phyloP scores from a whole-genome alignment of 1,140 invertebrate genomes.

The Diprion similis region DNA sequence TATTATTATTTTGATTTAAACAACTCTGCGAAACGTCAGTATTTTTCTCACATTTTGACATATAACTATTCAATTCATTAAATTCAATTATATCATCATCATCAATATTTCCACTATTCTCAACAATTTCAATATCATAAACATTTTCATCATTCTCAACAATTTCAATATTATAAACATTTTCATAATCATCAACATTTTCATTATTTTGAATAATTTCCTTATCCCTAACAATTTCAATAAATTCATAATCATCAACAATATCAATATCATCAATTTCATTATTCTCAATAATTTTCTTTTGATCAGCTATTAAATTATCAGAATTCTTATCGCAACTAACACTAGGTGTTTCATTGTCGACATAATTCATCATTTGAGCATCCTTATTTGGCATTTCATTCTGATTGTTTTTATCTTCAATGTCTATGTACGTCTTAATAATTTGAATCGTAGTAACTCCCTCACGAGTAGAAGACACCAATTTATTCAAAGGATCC shows the following conservation, averaged over 20 bases:
- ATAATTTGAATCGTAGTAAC: not conserved
- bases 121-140: too few relatives aligned
- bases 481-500: not conserved
- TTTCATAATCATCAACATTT: not conserved
- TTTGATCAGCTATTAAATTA: too few relatives aligned
- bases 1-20: not conserved
- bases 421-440: not conserved
- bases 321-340: too few relatives aligned
- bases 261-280: too few relatives aligned
- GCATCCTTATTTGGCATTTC: not conserved
- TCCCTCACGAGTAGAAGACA: not conserved
- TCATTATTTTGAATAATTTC: too few relatives aligned
- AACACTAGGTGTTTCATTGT: too few relatives aligned
- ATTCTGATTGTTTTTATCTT: too few relatives aligned
- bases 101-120: too few relatives aligned
- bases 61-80: too few relatives aligned
- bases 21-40: not conserved
- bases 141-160: conserved; percentile 7
- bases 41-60: not conserved
- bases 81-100: too few relatives aligned
- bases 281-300: too few relatives aligned
- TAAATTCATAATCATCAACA: not conserved
- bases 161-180: conserved; percentile 13
- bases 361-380: not conserved
- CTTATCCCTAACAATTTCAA: not conserved